These are phyloP conservation scores for Pheosia gnoma DNA, from an alignment of 2,888 invertebrate species.

Conservation along the genomic window DNA sequence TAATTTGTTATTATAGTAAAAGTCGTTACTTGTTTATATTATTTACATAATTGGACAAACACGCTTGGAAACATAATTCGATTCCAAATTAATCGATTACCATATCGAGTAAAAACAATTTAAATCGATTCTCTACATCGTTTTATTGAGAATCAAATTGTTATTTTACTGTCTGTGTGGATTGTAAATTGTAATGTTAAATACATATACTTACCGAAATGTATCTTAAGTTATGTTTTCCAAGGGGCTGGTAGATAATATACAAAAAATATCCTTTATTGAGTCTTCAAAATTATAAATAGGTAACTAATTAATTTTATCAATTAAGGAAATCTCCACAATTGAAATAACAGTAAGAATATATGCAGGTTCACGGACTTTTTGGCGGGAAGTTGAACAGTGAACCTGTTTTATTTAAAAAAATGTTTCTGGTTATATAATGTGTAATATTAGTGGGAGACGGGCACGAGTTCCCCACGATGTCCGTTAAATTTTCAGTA, in stretches of 20 bases:
- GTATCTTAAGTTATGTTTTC: not conserved
- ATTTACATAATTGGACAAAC: too few species aligned
- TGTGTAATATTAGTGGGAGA: too few species aligned
- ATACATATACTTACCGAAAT: not conserved
- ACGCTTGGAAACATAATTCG: not conserved
- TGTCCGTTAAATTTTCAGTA: too few species aligned
- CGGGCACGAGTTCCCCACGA: too few species aligned
- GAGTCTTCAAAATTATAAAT: not conserved
- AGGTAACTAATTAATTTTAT: not conserved
- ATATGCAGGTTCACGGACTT: not conserved
- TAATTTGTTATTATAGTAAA: too few species aligned
- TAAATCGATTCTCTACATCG: not conserved
- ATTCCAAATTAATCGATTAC: constrained; percentile 16
- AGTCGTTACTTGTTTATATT: too few species aligned
- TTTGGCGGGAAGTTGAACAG: too few species aligned
- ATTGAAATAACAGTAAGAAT: constrained; percentile 4
- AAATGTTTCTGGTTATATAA: too few species aligned
- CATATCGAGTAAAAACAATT: constrained; percentile 16
- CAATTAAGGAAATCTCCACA: not conserved
- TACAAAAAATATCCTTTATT: not conserved
- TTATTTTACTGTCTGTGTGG: not conserved
- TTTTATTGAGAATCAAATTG: too few species aligned
- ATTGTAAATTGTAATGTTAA: not conserved
- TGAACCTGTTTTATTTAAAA: too few species aligned
- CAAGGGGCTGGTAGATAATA: too few species aligned